Conservation (phyloP, 2,797 vertebrate genomes). For the Leuciscus waleckii region DNA sequence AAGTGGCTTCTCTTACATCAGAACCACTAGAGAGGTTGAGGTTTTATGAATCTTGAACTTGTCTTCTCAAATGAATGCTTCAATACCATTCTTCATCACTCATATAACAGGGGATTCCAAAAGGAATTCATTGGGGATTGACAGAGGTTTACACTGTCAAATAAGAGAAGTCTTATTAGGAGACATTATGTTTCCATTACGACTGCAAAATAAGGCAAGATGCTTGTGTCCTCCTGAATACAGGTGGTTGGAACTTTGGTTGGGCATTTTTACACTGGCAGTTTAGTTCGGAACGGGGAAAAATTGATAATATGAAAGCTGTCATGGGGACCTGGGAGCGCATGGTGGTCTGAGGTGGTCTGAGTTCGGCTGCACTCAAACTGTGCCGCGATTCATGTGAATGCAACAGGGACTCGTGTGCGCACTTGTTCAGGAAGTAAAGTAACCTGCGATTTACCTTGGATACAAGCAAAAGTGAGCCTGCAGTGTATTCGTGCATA, state of each 20-base stretch:
- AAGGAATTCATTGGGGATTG: background rate
- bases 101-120: conserved; percentile 5
- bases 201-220: background rate
- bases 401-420: too few species aligned
- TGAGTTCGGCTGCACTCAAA: too few species aligned
- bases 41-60: conserved; percentile 62
- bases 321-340: too few species aligned
- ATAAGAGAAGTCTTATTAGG: background rate
- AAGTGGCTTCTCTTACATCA: conserved; percentile 53
- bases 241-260: conserved; percentile 19
- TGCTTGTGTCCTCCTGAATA: background rate
- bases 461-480: too few species aligned
- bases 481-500: too few species aligned
- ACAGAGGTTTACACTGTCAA: background rate
- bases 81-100: conserved; percentile 39
- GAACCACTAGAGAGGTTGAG: conserved; percentile 8
- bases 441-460: too few species aligned
- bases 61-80: conserved; percentile 57
- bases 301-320: too few species aligned
- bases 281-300: too few species aligned
- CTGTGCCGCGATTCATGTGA: too few species aligned
- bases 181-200: background rate
- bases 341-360: too few species aligned
- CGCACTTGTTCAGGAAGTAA: too few species aligned
- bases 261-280: too few species aligned